phyloP scores from a whole-genome alignment of 2,888 invertebrate species.

The Iselma pallidipennis region DNA sequence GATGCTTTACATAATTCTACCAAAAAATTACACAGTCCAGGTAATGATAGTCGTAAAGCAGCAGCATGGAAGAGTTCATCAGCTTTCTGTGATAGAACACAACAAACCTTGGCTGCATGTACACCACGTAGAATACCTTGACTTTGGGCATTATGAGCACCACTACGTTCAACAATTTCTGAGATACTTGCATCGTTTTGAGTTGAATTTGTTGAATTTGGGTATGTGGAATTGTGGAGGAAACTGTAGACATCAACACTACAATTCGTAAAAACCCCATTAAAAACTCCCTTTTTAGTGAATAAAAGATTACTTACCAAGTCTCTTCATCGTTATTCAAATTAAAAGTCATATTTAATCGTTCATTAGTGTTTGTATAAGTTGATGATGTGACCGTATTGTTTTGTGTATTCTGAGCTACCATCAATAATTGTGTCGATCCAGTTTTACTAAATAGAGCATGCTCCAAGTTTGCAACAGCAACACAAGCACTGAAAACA shows the following conservation, averaged over 20 bases:
- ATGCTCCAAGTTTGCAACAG: conserved; percentile 90
- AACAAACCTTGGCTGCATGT: conserved; percentile 86
- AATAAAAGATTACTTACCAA: conserved; percentile 62
- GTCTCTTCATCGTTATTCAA: conserved; percentile 75
- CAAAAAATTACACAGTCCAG: conserved; percentile 81
- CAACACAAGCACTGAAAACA: conserved; percentile 91
- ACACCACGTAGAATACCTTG: conserved; percentile 70
- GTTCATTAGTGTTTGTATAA: conserved; percentile 60
- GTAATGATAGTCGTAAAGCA: conserved; percentile 82
- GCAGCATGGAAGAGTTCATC: conserved; percentile 91
- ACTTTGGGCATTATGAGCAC: conserved; percentile 54
- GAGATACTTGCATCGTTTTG: conserved; percentile 72
- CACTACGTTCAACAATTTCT: conserved; percentile 69
- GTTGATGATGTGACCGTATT: conserved; percentile 64
- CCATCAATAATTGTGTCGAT: conserved; percentile 67
- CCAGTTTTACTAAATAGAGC: conserved; percentile 85
- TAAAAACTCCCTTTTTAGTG: too few relatives aligned
- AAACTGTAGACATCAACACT: conserved; percentile 87
- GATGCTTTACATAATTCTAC: conserved; percentile 84
- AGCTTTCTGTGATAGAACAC: conserved; percentile 86
- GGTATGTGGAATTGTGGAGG: conserved; percentile 62
- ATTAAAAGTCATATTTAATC: conserved; percentile 64
- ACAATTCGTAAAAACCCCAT: conserved; percentile 36
- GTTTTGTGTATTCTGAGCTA: conserved; percentile 67
- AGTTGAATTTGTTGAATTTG: conserved; percentile 56